These are phyloP conservation scores for Mus musculus DNA, from an alignment of 2,113 vertebrate genomes.

Conservation along the genomic window GRCm39 chr16:34174001-34174500, in stretches of 20 bases:
- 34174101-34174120: background rate
- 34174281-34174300: background rate
- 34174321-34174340: background rate
- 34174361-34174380: background rate
- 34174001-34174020: background rate
- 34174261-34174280: conserved; percentile 3
- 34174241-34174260: conserved; percentile 40
- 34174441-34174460: background rate
- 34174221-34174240: background rate
- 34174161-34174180: conserved; percentile 34
- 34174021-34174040: background rate
- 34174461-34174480: background rate
- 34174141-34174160: background rate
- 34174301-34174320: background rate
- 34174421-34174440: background rate
- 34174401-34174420: no score
- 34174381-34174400: background rate
- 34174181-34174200: background rate
- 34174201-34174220: conserved; percentile 32
- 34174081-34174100: background rate
- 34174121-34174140: conserved; percentile 1
- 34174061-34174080: background rate
- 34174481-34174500: background rate
- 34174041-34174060: background rate
- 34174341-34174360: background rate